Evolutionary conservation across 2,797 vertebrate genomes (phyloP).

Genomic region (Lutjanus campechanus): DNA sequence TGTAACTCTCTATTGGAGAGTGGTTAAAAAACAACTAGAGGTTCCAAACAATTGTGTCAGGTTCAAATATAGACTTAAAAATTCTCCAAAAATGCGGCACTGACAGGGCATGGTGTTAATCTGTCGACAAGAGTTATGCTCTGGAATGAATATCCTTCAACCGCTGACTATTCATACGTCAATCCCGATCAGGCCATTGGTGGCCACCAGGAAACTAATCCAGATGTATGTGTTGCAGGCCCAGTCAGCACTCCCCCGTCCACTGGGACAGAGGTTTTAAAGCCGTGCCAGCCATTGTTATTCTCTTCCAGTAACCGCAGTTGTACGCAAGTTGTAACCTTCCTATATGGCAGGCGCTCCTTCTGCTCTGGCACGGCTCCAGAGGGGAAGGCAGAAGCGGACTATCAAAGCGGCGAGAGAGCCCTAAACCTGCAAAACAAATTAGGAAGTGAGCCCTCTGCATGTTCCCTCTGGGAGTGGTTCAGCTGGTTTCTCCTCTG

Average conservation of each 20-base stretch:
- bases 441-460: slow-evolving; percentile 80
- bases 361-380: slow-evolving; percentile 77
- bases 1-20: background rate
- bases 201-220: slow-evolving; percentile 84
- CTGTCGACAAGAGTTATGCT: slow-evolving; percentile 69
- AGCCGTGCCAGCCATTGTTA: slow-evolving; percentile 88
- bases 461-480: slow-evolving; percentile 74
- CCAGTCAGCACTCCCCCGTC: slow-evolving; percentile 76
- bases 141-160: slow-evolving; percentile 79
- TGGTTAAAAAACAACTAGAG: slow-evolving; percentile 13
- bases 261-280: slow-evolving; percentile 81
- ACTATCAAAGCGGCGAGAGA: slow-evolving; percentile 69
- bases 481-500: slow-evolving; percentile 69
- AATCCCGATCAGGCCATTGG: slow-evolving; percentile 76
- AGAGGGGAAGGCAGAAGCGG: slow-evolving; percentile 73
- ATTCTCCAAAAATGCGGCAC: slow-evolving; percentile 43
- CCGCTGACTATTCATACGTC: slow-evolving; percentile 79
- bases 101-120: slow-evolving; percentile 66
- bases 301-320: slow-evolving; percentile 82
- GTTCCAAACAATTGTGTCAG: slow-evolving; percentile 34
- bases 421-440: slow-evolving; percentile 77
- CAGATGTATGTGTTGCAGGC: slow-evolving; percentile 81
- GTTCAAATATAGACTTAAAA: slow-evolving; percentile 69
- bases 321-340: slow-evolving; percentile 86
- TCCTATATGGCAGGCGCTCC: slow-evolving; percentile 75